Percentiles rank a stretch among this genome's conserved stretches.
Evolutionary conservation across 2,888 invertebrate species (phyloP).

Genomic region (Tyria jacobaeae): DNA sequence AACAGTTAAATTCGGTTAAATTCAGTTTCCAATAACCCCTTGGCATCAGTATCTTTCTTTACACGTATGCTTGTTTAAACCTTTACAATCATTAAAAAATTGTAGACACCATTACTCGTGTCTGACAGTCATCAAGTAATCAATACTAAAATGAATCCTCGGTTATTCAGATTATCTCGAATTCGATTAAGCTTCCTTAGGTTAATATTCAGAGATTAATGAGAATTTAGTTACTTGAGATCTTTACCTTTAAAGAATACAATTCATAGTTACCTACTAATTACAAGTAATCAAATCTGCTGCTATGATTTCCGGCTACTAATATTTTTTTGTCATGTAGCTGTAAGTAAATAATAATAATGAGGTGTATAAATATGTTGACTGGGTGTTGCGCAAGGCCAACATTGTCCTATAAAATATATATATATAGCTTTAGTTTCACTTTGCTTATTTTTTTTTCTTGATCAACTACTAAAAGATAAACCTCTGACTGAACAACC

Average conservation of each 20-base stretch:
- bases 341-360: too few relatives aligned
- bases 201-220: background rate
- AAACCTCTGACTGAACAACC: too few relatives aligned
- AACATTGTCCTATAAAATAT: too few relatives aligned
- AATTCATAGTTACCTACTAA: background rate
- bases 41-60: too few relatives aligned
- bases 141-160: background rate
- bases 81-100: background rate
- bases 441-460: too few relatives aligned
- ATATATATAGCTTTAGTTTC: background rate
- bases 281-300: background rate
- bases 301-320: background rate
- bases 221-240: background rate
- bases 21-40: too few relatives aligned
- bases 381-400: too few relatives aligned
- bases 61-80: background rate
- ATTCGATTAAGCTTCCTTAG: background rate
- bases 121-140: background rate
- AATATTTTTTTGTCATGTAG: background rate
- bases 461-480: too few relatives aligned
- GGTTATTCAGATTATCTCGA: background rate
- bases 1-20: too few relatives aligned
- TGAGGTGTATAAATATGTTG: too few relatives aligned
- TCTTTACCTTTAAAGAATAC: background rate
- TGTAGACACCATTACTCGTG: background rate